A percentile compares a stretch with the other conserved stretches of the same genome.
These are phyloP conservation scores for Dryobota labecula DNA, from an alignment of 2,888 invertebrate genomes.

Conservation along the genomic window DNA sequence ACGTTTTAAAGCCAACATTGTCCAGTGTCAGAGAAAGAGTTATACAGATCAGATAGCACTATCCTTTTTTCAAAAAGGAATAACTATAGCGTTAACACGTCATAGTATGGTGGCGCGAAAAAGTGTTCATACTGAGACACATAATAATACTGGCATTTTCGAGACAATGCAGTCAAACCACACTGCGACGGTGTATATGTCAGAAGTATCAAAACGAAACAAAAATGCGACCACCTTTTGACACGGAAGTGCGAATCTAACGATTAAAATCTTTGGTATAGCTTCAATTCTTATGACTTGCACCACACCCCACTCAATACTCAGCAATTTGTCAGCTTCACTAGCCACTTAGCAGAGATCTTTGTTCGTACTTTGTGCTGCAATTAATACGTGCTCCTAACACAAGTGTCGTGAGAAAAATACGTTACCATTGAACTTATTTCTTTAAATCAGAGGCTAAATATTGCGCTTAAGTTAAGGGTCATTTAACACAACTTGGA, in stretches of 20 bases:
- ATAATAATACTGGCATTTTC: not conserved
- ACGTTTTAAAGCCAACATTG: not conserved
- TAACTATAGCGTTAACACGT: not conserved
- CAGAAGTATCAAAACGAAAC: not conserved
- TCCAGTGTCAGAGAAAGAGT: not conserved
- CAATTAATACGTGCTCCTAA: slow-evolving; percentile 55
- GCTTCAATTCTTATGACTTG: slow-evolving; percentile 35
- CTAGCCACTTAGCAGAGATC: slow-evolving; percentile 55
- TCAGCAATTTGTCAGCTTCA: slow-evolving; percentile 65
- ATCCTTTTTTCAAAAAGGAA: not conserved
- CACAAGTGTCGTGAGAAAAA: slow-evolving; percentile 57
- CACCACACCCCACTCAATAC: slow-evolving; percentile 52
- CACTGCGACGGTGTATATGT: not conserved
- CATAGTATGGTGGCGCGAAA: not conserved
- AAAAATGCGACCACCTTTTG: not conserved
- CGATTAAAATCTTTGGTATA: not conserved
- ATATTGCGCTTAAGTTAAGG: slow-evolving; percentile 3
- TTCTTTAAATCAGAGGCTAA: not conserved
- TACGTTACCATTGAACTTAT: slow-evolving; percentile 9
- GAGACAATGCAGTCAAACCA: not conserved
- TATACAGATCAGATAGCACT: not conserved
- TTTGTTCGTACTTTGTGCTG: slow-evolving; percentile 47
- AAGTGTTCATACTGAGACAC: not conserved
- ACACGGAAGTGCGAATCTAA: no score
- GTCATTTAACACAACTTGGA: not conserved